Conservation (phyloP, 2,113 vertebrate species). For the Macquaria ambigua region DNA sequence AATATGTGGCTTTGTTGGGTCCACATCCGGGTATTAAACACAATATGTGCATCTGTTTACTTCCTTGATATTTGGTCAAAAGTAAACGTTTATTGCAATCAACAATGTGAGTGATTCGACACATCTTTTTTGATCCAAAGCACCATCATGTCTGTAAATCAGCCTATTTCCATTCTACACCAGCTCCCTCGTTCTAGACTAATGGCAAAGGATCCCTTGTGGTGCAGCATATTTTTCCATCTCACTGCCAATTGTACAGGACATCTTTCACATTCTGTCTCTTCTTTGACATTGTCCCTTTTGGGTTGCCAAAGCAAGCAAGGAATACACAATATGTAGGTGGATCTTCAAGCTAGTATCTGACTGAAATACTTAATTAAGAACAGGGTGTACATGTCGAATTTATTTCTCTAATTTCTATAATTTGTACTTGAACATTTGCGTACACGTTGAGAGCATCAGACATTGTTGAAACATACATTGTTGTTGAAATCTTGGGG, state of each 20-base stretch:
- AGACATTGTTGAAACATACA: background rate
- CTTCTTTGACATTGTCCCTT: conserved; percentile 73
- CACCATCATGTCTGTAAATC: conserved; percentile 64
- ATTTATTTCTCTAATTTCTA: background rate
- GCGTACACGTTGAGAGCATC: background rate
- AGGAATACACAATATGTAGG: conserved; percentile 54
- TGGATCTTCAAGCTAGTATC: conserved; percentile 4
- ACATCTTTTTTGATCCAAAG: conserved; percentile 51
- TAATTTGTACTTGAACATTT: background rate
- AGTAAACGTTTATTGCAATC: conserved; percentile 25
- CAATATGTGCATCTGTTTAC: conserved; percentile 39
- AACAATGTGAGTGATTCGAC: conserved; percentile 36
- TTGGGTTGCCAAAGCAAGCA: conserved; percentile 56
- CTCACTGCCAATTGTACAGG: conserved; percentile 75
- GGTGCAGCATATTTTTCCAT: conserved; percentile 76
- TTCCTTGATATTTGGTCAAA: conserved; percentile 23
- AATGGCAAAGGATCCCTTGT: conserved; percentile 74
- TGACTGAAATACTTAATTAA: conserved; percentile 44
- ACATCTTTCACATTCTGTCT: conserved; percentile 74
- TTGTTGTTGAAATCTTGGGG: no score
- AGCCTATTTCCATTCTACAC: conserved; percentile 74
- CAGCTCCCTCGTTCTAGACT: conserved; percentile 66
- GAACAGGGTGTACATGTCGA: background rate
- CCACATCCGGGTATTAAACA: conserved; percentile 26
- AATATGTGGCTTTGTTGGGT: conserved; percentile 11